Percentiles rank a stretch among this genome's conserved stretches.
Conservation (phyloP, 2,113 vertebrate species). For the Ctenomys sociabilis region DNA sequence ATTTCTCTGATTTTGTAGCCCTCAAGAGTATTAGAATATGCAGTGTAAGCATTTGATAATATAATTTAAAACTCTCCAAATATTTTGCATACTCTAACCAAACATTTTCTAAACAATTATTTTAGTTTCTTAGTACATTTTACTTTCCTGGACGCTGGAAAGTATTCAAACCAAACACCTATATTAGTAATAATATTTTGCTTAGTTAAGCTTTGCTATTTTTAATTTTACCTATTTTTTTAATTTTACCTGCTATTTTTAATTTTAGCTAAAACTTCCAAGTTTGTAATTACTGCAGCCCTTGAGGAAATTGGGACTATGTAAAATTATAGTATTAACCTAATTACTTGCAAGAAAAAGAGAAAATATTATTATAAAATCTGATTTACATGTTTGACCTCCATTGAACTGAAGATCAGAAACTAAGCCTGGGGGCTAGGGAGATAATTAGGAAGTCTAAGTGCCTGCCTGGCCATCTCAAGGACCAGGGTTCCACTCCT, state of each 20-base stretch:
- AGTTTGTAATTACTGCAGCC: not conserved
- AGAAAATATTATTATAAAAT: not conserved
- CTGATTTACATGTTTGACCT: not conserved
- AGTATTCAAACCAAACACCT: not conserved
- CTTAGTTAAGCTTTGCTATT: not conserved
- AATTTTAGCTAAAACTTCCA: not conserved
- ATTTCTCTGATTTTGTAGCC: not conserved
- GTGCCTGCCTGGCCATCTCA: too few species aligned
- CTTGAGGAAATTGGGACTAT: not conserved
- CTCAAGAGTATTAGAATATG: not conserved
- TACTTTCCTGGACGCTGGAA: not conserved
- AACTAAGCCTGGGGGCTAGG: not conserved
- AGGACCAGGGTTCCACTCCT: too few species aligned
- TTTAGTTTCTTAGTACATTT: not conserved
- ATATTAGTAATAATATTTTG: not conserved
- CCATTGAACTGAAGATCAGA: not conserved
- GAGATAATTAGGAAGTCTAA: too few species aligned
- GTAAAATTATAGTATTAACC: not conserved
- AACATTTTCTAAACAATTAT: slow-evolving; percentile 6
- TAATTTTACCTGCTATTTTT: too few species aligned
- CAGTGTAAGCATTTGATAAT: not conserved
- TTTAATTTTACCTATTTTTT: slow-evolving; percentile 43
- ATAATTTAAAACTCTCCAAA: not conserved
- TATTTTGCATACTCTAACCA: not conserved
- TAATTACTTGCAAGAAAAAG: not conserved